Evolutionary conservation across 2,113 vertebrate genomes (phyloP).

Genomic region (Labeo catla): DNA sequence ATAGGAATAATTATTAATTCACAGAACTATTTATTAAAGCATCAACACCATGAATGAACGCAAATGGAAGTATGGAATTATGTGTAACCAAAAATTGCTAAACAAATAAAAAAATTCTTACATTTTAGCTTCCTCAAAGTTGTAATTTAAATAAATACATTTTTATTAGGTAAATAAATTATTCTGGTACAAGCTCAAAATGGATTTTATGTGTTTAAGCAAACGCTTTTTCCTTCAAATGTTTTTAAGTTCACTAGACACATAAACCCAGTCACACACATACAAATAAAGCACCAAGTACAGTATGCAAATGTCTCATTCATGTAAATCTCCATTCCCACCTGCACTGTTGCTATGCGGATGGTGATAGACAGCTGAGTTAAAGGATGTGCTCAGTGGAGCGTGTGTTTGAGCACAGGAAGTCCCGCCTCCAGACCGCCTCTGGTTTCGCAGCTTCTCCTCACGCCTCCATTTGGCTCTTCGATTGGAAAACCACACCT

Average conservation of each 20-base stretch:
- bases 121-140: background rate
- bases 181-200: background rate
- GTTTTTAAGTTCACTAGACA: background rate
- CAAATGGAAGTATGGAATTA: background rate
- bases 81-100: background rate
- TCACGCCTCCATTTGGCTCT: conserved; percentile 90
- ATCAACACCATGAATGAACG: background rate
- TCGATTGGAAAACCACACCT: conserved; percentile 94
- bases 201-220: background rate
- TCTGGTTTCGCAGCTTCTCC: conserved; percentile 86
- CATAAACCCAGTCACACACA: background rate
- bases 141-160: background rate
- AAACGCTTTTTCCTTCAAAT: background rate
- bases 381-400: conserved; percentile 80
- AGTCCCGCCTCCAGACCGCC: conserved; percentile 75
- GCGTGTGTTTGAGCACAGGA: conserved; percentile 78
- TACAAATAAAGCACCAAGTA: background rate
- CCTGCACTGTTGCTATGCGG: conserved; percentile 75
- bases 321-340: conserved; percentile 38
- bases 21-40: background rate
- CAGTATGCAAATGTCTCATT: background rate
- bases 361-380: conserved; percentile 79
- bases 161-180: background rate
- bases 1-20: background rate
- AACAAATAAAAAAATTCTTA: background rate